Percentiles rank a stretch among this genome's conserved stretches.
Conservation (phyloP, 2,113 vertebrate species). For the Chaenocephalus aceratus region DNA sequence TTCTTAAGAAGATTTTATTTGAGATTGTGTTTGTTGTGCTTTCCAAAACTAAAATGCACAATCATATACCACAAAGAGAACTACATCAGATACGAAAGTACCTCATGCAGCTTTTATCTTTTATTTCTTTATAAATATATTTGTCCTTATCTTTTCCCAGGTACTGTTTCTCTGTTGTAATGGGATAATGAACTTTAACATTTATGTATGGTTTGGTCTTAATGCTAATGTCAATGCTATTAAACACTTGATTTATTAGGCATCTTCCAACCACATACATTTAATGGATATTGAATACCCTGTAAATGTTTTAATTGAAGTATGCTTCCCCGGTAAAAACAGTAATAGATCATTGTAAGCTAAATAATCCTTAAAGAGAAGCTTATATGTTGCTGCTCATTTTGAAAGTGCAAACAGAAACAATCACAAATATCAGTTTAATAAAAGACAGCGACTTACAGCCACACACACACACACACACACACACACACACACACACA, state of each 20-base stretch:
- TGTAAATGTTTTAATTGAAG: conserved; percentile 2
- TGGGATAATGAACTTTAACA: conserved; percentile 3
- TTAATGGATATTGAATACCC: background rate
- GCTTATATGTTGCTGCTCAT: too few species aligned
- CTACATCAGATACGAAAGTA: background rate
- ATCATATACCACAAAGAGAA: too few species aligned
- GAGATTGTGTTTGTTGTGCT: too few species aligned
- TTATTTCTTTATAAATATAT: conserved; percentile 1
- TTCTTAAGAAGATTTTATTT: too few species aligned
- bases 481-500: background rate
- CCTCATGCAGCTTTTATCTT: conserved; percentile 16
- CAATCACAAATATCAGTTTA: background rate
- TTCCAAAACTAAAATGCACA: too few species aligned
- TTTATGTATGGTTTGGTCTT: conserved; percentile 14
- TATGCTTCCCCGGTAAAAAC: background rate
- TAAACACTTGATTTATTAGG: conserved; percentile 3
- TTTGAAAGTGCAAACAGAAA: too few species aligned
- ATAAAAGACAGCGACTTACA: background rate
- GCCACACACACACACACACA: background rate
- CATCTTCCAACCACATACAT: background rate
- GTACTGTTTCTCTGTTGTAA: conserved; percentile 2
- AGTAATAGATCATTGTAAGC: background rate
- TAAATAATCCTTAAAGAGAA: background rate
- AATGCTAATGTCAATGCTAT: conserved; percentile 14
- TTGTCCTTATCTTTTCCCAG: conserved; percentile 1